Base-by-base conservation (phyloP, 2,113 vertebrate species). In the Passer montanus region DNA sequence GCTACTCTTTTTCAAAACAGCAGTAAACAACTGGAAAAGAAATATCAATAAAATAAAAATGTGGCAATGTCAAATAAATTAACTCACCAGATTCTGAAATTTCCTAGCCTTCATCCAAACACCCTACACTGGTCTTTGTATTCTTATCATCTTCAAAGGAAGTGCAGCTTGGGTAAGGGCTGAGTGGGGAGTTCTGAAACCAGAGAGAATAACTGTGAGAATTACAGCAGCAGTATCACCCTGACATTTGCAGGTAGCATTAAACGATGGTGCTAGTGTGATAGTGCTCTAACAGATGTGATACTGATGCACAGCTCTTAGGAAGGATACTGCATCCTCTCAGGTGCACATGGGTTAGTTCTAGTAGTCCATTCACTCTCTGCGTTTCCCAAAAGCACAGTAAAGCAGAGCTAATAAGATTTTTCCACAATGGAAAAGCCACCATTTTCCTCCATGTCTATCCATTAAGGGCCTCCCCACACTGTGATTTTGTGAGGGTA, bases 171-270 rank as follows among this genome's bases (percentile, higher is more conserved):
- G 75, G 76, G 23, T 69, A 87, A 89, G 15, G 37, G 64, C 44
- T 58, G 37, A 35, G 67, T 11, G 26, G 39, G 67, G 77, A 93
- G 49, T 78, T 91, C 60, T 84, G 86, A 81, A 80, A 50, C 35
- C 72, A 66, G 30, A 53, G 82, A 76, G 72, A 86, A 64, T 81
- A 56, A n/a, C 10, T 58, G 9, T 58, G 24, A 77, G 59, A 87
- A 84, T 87, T 87, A 73, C 47, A 70, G 79, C 67, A 78, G 72
- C 7, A 14, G 8, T 69, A 69, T 83, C 70, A 85, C 44, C 52
- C 82, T 93, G 92, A 84, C 50, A 74, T 94, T 88, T 95, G 63
- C 84, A 86, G 59, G 50, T 62, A 63, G 35, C 63, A 81, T 80
- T 88, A 93, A 69, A 56, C 0, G 0, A 46, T 39, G 59, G 39